Evolutionary conservation across 2,797 vertebrate species (phyloP), one percentile per base, ranked within the genome.

Genomic region (Squalus acanthias): DNA sequence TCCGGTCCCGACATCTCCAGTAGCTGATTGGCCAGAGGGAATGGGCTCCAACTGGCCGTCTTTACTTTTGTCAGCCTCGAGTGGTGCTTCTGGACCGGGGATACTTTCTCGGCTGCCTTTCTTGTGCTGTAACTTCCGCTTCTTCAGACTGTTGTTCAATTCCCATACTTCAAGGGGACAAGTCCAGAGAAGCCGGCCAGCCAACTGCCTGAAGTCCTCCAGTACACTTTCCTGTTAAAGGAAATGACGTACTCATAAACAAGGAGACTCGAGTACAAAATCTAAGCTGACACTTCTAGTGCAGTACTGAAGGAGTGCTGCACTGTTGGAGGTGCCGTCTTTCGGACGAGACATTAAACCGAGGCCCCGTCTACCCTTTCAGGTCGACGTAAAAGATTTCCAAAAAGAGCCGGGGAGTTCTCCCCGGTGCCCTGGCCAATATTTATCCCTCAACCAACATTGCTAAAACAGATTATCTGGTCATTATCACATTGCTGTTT

Each of bases 161-260:
- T 98, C 98, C 99, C 99, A 99, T 53, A 99, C 98, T 97, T 98
- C 98, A 96, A 99, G 97, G 0, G 99, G 98, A 67, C 98, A 96
- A 0, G 97, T 97, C 99, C 99, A 99, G 53, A 98, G 98, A 57
- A 99, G 98, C 50, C 98, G 98, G 95, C 98, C 98, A 96, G 98
- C 99, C 94, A 99, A 98, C 96, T 98, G 97, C 98, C 98, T 98
- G 97, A 99, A 97, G 97, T 99, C 99, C 96, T 97, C 97, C 96
- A 99, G 96, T n/a, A 98, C 98, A 96, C 99, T 99, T 97, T 99
- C 99, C 99, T 99, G 96, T 96, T 70, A 70, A 97, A 97, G 96
- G 96, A 26, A 97, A 6, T 96, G 95, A 96, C 91, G 13, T 29
- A 63, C 10, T 74, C 70, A 76, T 29, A 50, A 50, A 22, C 22